These are phyloP conservation scores for Callithrix jacchus DNA, from an alignment of 2,113 vertebrate genomes.

Conservation along the genomic window DNA sequence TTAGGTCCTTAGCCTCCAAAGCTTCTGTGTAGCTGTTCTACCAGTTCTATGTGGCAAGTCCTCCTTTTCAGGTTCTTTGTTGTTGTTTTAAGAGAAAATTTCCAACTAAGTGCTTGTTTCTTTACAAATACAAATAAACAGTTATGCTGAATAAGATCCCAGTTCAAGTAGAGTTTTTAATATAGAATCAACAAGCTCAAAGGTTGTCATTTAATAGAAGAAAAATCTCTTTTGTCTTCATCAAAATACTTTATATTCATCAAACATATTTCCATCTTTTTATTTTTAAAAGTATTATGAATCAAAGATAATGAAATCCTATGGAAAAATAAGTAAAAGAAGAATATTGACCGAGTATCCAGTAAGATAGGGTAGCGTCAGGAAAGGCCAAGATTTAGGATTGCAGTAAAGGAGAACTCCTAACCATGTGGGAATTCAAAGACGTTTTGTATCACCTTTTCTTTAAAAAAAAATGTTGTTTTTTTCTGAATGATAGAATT, in stretches of 20 bases:
- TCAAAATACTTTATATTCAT: not conserved
- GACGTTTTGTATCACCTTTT: not conserved
- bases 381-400: not conserved
- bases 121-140: not conserved
- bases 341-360: not conserved
- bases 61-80: not conserved
- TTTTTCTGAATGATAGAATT: not conserved
- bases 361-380: not conserved
- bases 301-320: not conserved
- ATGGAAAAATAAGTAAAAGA: not conserved
- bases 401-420: not conserved
- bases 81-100: not conserved
- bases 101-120: not conserved
- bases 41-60: not conserved
- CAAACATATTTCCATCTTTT: not conserved
- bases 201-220: not conserved
- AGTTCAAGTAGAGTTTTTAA: not conserved
- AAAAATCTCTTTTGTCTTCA: not conserved
- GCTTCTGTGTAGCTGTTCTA: not conserved
- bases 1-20: not conserved
- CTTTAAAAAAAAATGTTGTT: no score
- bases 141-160: not conserved
- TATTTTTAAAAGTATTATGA: not conserved
- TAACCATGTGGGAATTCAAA: not conserved
- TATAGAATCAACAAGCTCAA: not conserved